phyloP scores from a whole-genome alignment of 2,888 invertebrate genomes.

The Seira sanloemensis region DNA sequence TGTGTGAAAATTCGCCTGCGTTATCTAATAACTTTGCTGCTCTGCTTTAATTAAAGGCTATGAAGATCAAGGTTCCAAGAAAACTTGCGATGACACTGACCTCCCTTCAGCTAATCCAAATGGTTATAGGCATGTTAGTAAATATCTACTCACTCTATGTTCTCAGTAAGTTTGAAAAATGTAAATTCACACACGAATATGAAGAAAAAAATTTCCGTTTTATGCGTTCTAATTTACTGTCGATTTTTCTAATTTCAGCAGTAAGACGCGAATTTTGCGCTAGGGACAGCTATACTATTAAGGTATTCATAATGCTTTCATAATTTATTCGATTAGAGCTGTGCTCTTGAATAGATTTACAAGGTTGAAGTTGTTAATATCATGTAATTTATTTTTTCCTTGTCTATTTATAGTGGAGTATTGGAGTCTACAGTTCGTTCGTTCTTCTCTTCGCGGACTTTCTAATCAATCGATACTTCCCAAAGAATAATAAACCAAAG shows the following conservation, averaged over 20 bases:
- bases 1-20: no score
- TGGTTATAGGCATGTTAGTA: slow-evolving; percentile 93
- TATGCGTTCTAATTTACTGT: background rate
- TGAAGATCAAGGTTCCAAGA: slow-evolving; percentile 89
- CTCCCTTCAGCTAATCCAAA: slow-evolving; percentile 91
- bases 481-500: slow-evolving; percentile 56
- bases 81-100: slow-evolving; percentile 94
- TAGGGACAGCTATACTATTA: slow-evolving; percentile 59
- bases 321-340: background rate
- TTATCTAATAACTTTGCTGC: no score
- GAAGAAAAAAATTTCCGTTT: no score
- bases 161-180: slow-evolving; percentile 55
- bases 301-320: slow-evolving; percentile 9
- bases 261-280: slow-evolving; percentile 56
- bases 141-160: slow-evolving; percentile 77
- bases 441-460: slow-evolving; percentile 62
- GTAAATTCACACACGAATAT: no score
- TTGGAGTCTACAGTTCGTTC: slow-evolving; percentile 59
- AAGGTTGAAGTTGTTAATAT: no score
- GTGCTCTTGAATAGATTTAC: background rate
- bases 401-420: slow-evolving; percentile 42
- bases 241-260: slow-evolving; percentile 25
- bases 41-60: slow-evolving; percentile 81
- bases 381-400: no score
- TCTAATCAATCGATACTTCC: slow-evolving; percentile 61